Conservation (phyloP, 2,797 vertebrate species). For the Coregonus sp. region DNA sequence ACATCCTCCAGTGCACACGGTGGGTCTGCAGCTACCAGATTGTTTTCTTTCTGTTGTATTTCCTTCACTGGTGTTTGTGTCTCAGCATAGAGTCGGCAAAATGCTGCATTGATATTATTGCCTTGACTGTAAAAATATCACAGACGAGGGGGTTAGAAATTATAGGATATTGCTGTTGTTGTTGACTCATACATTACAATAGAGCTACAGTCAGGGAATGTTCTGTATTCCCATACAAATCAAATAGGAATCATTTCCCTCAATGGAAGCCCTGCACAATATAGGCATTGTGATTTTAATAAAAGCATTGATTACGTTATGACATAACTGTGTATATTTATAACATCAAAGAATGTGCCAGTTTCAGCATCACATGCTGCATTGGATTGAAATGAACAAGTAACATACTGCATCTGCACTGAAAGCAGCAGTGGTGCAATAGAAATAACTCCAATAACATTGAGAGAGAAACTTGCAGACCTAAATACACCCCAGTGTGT, state of each 20-base stretch:
- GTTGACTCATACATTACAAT: slow-evolving; percentile 56
- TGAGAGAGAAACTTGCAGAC: slow-evolving; percentile 17
- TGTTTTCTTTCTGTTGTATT: slow-evolving; percentile 38
- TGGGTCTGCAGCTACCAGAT: slow-evolving; percentile 22
- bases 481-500: slow-evolving; percentile 29
- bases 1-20: slow-evolving; percentile 39
- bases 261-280: slow-evolving; percentile 34
- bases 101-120: slow-evolving; percentile 44
- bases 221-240: slow-evolving; percentile 59
- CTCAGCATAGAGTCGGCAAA: slow-evolving; percentile 39
- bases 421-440: neutral
- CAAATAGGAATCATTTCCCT: slow-evolving; percentile 57
- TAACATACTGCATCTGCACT: slow-evolving; percentile 7
- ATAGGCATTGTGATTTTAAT: slow-evolving; percentile 59
- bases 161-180: slow-evolving; percentile 50
- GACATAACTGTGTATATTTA: slow-evolving; percentile 43
- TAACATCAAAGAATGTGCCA: slow-evolving; percentile 42
- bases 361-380: slow-evolving; percentile 25
- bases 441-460: neutral
- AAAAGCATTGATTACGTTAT: slow-evolving; percentile 69
- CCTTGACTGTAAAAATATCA: slow-evolving; percentile 39
- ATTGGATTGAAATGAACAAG: slow-evolving; percentile 23
- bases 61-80: slow-evolving; percentile 27
- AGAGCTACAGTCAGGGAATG: slow-evolving; percentile 48
- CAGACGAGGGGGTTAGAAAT: slow-evolving; percentile 48